phyloP scores from a whole-genome alignment of 2,888 invertebrate species.

The Catocala fraxini region DNA sequence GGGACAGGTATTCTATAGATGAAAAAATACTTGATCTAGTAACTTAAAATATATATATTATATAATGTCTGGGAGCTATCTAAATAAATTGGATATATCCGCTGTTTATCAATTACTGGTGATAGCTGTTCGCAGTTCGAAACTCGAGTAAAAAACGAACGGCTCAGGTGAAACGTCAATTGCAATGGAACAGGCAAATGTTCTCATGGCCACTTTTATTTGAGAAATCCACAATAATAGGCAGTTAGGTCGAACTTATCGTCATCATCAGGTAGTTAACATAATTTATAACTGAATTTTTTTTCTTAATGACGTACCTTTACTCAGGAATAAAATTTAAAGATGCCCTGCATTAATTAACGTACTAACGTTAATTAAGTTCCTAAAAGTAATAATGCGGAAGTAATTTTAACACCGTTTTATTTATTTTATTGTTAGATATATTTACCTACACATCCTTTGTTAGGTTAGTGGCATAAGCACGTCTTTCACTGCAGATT shows the following conservation, averaged over 20 bases:
- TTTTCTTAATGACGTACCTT: conserved; percentile 22
- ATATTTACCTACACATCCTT: no score
- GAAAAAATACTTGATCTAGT: no score
- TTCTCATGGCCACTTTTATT: conserved; percentile 68
- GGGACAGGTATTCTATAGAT: no score
- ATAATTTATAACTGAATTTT: conserved; percentile 43
- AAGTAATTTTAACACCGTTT: background rate
- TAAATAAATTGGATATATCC: conserved; percentile 20
- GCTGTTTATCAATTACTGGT: conserved; percentile 38
- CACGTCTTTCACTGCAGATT: no score
- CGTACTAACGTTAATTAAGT: background rate
- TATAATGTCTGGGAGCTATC: background rate
- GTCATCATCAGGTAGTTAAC: conserved; percentile 44
- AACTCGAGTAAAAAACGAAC: conserved; percentile 60
- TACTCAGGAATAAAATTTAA: conserved; percentile 2
- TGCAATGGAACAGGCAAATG: conserved; percentile 63
- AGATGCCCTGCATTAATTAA: background rate
- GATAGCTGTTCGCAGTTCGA: conserved; percentile 57
- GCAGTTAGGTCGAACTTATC: conserved; percentile 57
- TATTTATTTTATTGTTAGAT: no score
- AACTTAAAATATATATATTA: no score
- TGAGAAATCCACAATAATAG: conserved; percentile 54
- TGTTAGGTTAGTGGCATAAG: no score
- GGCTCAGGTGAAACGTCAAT: conserved; percentile 62
- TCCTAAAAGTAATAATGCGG: background rate